Base-by-base conservation (phyloP, 2,797 vertebrate species). In the Sus cebifrons region DNA sequence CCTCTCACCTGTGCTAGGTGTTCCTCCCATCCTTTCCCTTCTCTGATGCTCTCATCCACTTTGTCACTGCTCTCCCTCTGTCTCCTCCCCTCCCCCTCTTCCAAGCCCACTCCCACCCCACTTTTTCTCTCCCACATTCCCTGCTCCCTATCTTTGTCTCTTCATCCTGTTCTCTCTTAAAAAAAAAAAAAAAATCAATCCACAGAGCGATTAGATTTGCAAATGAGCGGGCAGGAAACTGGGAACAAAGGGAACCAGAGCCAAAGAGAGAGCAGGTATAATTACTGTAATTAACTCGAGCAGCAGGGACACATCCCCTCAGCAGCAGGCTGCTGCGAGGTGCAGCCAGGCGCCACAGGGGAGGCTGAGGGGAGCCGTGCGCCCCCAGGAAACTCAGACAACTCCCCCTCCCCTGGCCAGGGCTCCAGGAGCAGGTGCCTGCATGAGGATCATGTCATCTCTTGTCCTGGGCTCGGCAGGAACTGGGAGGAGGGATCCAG, bases 281-380 rank as follows among this genome's bases (percentile, higher is more conserved):
- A 99, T 99, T 99, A 99, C 98, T 98, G 98, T 99, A 99, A 99
- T 99, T 99, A 99, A 98, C 98, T 98, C 97, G 89, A 98, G 98
- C 99, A 99, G 98, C 99, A 98, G 98, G 99, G 99, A 98, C 98
- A 96, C 92, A 98, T 97, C 97, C 96, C 95, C 97, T 73, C 56
- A 2, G 92, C 1, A 18, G 86, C 1, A 9, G 11, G 86, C 91
- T 97, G 93, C 14, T 75, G 88, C 5, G 49, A 68, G 60, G 96
- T 83, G 10, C 96, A 97, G 88, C 13, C 93, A 97, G 95, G 95
- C 90, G 18, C 96, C 0, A 67, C 79, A 73, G 94, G 97, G 21
- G 84, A 97, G 82, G 78, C 49, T 18, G 89, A 96, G 95, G 97
- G 74, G 91, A 97, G 93, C n/a, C 8, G 0, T 49, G 65, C 3